A percentile compares a stretch with the other conserved stretches of the same genome.
Conservation (phyloP, 2,113 vertebrate species). For the Vidua macroura region DNA sequence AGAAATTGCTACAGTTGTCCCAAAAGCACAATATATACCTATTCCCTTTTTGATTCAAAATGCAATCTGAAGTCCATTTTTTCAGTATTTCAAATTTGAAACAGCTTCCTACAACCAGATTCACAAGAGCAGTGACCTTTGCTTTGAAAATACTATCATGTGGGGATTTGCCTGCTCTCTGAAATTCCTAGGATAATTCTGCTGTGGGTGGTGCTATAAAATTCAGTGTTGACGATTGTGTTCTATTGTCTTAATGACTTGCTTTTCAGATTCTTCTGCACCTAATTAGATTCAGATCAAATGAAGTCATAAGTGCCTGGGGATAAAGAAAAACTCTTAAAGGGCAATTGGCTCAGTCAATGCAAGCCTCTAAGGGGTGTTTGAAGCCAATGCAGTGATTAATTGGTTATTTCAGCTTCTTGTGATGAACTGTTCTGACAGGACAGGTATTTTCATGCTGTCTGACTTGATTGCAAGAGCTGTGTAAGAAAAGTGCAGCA, state of each 20-base stretch:
- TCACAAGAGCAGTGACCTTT: neutral
- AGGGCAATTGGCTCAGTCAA: conserved; percentile 42
- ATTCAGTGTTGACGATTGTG: neutral
- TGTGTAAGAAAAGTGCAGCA: neutral
- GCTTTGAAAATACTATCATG: neutral
- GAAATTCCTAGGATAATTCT: neutral
- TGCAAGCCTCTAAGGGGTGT: conserved; percentile 1
- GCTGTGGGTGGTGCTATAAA: neutral
- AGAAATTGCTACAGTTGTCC: neutral
- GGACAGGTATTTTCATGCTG: conserved; percentile 53
- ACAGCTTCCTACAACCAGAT: neutral
- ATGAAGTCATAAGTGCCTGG: conserved; percentile 43
- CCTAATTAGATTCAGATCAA: conserved; percentile 58
- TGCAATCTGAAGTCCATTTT: neutral
- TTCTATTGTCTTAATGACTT: conserved; percentile 40
- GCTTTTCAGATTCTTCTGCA: conserved; percentile 34
- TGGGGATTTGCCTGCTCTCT: neutral
- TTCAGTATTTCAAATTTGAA: neutral
- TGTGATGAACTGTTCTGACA: conserved; percentile 40
- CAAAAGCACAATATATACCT: neutral
- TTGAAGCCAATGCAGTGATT: conserved; percentile 41
- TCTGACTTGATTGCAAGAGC: neutral
- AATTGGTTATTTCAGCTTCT: conserved; percentile 46
- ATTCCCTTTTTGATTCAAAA: neutral
- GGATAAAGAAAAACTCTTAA: conserved; percentile 51